Base-by-base conservation (phyloP, 2,888 invertebrate genomes). In the Hydraecia micacea region DNA sequence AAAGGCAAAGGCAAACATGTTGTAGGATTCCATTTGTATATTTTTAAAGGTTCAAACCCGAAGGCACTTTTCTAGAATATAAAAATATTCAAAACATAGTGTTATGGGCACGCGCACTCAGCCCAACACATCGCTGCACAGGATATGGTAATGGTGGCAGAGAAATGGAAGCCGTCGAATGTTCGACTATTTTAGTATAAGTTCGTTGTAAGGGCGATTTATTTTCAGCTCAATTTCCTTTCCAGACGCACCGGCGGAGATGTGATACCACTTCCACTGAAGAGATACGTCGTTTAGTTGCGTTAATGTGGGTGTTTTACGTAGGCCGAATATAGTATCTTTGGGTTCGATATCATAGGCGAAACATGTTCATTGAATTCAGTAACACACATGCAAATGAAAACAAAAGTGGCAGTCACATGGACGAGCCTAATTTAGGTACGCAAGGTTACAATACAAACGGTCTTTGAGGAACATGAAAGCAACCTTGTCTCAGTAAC, bases 191-290 rank as follows among this genome's bases (percentile, higher is more conserved):
- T 96, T 96, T 95, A 94, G 96, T 95, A 91, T 92, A 91, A 93
- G 93, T 94, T 95, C 93, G 90, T 91, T 91, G 94, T 94, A 95
- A 95, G 95, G 94, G 95, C 94, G 95, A 95, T 96, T 96, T 96
- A 96, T 96, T 96, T 96, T 94, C 93, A 95, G 95, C 92, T 92
- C 94, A 94, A 95, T 96, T 96, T 96, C 96, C 96, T 96, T 91
- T 93, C 86, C 91, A 94, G 93, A 92, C 92, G 90, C 87, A 86
- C 89, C 88, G 89, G 89, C 89, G 87, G 90, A 89, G 89, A 90
- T 82, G 78, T 82, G 86, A 86, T 87, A 90, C 91, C 91, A 90
- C 91, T 91, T 91, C 86, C 87, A 86, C 88, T 85, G 86, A 84
- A 91, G 87, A 88, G 88, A 91, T 90, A 88, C 86, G 79, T 81